A percentile compares a stretch with the other conserved stretches of the same genome.
Conservation (phyloP, 2,113 vertebrate species). For the Rana temporaria region DNA sequence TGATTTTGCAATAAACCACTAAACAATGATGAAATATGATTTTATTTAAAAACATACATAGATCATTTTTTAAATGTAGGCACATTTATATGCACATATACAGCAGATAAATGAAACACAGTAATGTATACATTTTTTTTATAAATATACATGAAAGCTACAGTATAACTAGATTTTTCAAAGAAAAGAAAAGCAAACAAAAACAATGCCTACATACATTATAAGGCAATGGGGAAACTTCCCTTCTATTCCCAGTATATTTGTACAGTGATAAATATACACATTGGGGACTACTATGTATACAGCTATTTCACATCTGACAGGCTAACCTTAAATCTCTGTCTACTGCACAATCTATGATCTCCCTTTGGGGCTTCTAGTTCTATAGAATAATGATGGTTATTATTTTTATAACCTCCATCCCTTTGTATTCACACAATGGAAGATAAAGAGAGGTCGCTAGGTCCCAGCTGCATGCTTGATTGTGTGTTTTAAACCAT, state of each 20-base stretch:
- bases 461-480: constrained; percentile 26
- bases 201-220: background rate
- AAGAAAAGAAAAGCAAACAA: background rate
- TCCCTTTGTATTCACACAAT: constrained; percentile 42
- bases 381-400: constrained; percentile 48
- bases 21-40: background rate
- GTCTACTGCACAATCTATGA: constrained; percentile 27
- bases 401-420: constrained; percentile 55
- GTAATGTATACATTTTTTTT: constrained; percentile 1
- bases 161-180: background rate
- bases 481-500: constrained; percentile 39
- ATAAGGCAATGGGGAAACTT: background rate
- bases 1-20: background rate
- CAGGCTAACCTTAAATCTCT: constrained; percentile 39
- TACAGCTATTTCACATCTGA: constrained; percentile 47
- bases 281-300: constrained; percentile 10
- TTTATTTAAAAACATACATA: background rate
- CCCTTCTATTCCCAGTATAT: background rate
- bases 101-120: background rate
- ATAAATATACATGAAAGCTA: background rate
- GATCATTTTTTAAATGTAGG: background rate
- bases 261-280: constrained; percentile 21
- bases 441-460: constrained; percentile 46
- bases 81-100: constrained; percentile 11
- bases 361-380: constrained; percentile 36